Evolutionary conservation across 2,113 vertebrate genomes (phyloP), one percentile per base, ranked within the genome.

Genomic region (Amblyornis subalaris): DNA sequence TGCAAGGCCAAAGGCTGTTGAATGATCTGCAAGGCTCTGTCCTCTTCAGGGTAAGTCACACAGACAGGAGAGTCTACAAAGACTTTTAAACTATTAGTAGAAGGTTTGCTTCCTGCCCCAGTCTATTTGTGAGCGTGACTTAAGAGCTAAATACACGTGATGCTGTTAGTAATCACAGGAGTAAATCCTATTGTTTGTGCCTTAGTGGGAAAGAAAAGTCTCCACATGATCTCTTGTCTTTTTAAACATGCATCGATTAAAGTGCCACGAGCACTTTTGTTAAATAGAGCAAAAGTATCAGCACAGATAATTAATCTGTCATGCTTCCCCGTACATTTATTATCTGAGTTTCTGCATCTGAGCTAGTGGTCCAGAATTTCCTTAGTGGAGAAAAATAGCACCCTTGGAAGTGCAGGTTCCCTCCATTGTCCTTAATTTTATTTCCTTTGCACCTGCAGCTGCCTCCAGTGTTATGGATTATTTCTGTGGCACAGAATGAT

Each of bases 201-300:
- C 29, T 50, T 78, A n/a, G 14, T 44, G 31, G 19, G 50, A 21
- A 55, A 91, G 60, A 47, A 65, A 70, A 48, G 12, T 47, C 47
- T 92, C 50, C 35, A 47, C 47, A 38, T 73, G 42, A 67, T 36
- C 31, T 42, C 51, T 72, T 72, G 15, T 76, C 54, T 87, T 81
- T 73, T 84, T 51, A 40, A 74, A 22, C 2, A 0, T 47, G 13
- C 7, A 44, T 55, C 0, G 5, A 29, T 84, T 94, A 54, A 36
- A 70, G 60, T 77, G 42, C 55, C 33, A 28, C 7, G 7, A 77
- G 11, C 26, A 70, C 50, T 84, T 88, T 25, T 67, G 65, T 51
- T 89, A 78, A 87, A 82, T n/a, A 74, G 33, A 81, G 21, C 6
- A 19, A 44, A 83, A 88, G n/a, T 60, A 40, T 64, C 80, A 66